These are phyloP conservation scores for Zapus hudsonius DNA, from an alignment of 2,113 vertebrate genomes.

Conservation along the genomic window DNA sequence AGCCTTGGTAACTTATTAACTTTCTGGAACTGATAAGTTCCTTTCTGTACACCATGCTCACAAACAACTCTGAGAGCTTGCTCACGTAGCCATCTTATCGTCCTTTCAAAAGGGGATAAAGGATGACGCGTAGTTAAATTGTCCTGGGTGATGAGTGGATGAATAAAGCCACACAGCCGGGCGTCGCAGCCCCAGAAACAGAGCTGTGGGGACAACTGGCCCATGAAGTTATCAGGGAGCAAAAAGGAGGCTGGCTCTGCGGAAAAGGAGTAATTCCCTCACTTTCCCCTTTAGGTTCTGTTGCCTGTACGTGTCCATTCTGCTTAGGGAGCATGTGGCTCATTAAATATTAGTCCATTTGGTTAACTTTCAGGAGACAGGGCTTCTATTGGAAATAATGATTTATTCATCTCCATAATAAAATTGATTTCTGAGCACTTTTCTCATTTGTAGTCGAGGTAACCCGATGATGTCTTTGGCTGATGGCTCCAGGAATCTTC, in stretches of 20 bases:
- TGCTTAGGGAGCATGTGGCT: not conserved
- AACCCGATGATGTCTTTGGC: not conserved
- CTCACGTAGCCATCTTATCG: not conserved
- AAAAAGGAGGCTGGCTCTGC: not conserved
- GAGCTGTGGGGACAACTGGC: not conserved
- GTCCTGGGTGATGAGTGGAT: not conserved
- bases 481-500: not conserved
- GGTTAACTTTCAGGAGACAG: not conserved
- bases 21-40: not conserved
- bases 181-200: not conserved
- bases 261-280: too few relatives aligned
- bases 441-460: not conserved
- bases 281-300: not conserved
- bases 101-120: not conserved
- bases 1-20: not conserved
- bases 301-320: not conserved
- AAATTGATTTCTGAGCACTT: not conserved
- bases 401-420: slow-evolving; percentile 14
- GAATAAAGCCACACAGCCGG: not conserved
- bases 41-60: fast-evolving
- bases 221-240: not conserved
- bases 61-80: not conserved
- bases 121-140: not conserved
- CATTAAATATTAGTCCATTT: not conserved
- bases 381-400: not conserved